Percentiles rank a stretch among this genome's conserved stretches.
Evolutionary conservation across 2,888 invertebrate genomes (phyloP).

Genomic region (Drepana falcataria): DNA sequence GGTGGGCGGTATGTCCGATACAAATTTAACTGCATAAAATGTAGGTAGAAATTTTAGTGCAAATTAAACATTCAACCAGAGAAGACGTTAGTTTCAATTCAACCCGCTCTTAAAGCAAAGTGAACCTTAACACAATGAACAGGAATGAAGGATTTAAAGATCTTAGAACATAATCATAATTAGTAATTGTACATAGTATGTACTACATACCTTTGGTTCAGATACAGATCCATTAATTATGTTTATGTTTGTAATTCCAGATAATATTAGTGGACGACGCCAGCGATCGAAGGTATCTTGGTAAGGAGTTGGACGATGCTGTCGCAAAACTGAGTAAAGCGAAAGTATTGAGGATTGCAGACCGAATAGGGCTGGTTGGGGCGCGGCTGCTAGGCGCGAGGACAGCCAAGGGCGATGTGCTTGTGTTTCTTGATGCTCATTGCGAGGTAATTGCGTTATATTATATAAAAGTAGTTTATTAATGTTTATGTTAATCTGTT

Average conservation of each 20-base stretch:
- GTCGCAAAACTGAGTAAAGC: constrained; percentile 49
- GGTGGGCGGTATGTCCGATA: too few relatives aligned
- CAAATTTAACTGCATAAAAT: too few relatives aligned
- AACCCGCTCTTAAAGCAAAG: too few relatives aligned
- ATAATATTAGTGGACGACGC: constrained; percentile 71
- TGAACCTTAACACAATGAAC: too few relatives aligned
- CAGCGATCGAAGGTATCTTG: constrained; percentile 61
- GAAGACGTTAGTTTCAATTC: too few relatives aligned
- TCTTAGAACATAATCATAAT: too few relatives aligned
- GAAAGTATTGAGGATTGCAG: constrained; percentile 85
- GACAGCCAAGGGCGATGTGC: constrained; percentile 87
- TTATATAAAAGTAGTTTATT: too few relatives aligned
- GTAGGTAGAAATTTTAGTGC: too few relatives aligned
- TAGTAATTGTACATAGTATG: too few relatives aligned
- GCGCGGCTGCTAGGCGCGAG: constrained; percentile 93
- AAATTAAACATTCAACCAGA: too few relatives aligned
- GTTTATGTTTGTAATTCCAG: constrained; percentile 32
- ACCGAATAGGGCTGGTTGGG: constrained; percentile 91
- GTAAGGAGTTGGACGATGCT: constrained; percentile 58
- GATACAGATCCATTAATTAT: neutral
- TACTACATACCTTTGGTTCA: constrained; percentile 1
- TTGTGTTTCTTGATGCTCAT: constrained; percentile 96
- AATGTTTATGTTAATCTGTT: too few relatives aligned
- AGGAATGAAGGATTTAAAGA: too few relatives aligned
- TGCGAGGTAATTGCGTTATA: constrained; percentile 86